phyloP scores from a whole-genome alignment of 1,140 invertebrate species.

The Trichogramma pretiosum region DNA sequence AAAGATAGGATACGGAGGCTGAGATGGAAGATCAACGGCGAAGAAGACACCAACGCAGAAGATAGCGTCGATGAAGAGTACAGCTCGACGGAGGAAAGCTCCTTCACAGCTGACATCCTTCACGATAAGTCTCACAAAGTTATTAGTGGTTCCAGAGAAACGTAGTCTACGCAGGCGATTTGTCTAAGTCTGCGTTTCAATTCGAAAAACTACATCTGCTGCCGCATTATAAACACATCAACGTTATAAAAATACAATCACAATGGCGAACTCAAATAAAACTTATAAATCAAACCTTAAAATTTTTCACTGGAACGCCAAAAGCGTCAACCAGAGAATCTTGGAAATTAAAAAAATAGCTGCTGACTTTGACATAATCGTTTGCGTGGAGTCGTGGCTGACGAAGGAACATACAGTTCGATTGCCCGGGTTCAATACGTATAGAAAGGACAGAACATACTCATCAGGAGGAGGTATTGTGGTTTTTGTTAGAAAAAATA shows the following conservation, averaged over 20 bases:
- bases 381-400: conserved; percentile 2
- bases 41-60: no score
- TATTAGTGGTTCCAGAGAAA: background rate
- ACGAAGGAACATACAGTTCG: background rate
- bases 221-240: background rate
- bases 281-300: background rate
- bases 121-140: no score
- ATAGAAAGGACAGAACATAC: background rate
- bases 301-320: background rate
- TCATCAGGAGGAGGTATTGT: background rate
- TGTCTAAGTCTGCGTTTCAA: no score
- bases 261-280: background rate
- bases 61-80: no score
- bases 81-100: no score
- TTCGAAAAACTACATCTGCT: background rate
- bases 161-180: background rate
- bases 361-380: background rate
- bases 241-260: background rate
- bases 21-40: no score
- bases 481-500: background rate
- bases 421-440: background rate
- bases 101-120: no score
- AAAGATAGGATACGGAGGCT: no score
- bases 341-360: background rate
- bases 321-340: background rate